phyloP scores from a whole-genome alignment of 1,140 invertebrate species.

The Danaus melanippus region DNA sequence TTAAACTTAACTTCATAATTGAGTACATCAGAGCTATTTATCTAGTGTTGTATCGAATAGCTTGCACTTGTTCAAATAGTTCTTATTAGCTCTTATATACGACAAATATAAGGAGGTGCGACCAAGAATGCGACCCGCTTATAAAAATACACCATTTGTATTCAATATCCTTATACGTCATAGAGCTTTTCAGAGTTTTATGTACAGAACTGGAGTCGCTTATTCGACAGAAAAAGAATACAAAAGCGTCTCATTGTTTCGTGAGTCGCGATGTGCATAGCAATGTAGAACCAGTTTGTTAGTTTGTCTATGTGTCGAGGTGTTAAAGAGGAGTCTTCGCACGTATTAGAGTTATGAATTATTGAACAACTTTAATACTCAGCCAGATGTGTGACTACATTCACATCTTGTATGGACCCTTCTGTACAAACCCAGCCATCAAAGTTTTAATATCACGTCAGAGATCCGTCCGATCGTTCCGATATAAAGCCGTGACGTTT shows the following conservation, averaged over 20 bases:
- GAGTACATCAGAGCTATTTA: too few species aligned
- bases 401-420: too few species aligned
- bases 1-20: too few species aligned
- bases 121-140: conserved; percentile 8
- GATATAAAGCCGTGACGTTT: too few species aligned
- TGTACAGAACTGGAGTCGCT: conserved; percentile 13
- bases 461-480: too few species aligned
- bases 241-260: conserved; percentile 26
- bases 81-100: conserved; percentile 15
- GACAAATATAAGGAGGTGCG: conserved; percentile 5
- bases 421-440: too few species aligned
- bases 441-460: too few species aligned
- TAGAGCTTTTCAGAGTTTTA: conserved; percentile 13
- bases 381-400: too few species aligned
- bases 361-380: conserved; percentile 35
- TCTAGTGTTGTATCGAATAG: too few species aligned
- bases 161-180: conserved; percentile 14
- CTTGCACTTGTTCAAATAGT: conserved; percentile 15
- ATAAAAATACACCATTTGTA: conserved; percentile 1
- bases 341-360: conserved; percentile 60
- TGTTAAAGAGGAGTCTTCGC: conserved; percentile 56
- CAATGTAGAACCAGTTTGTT: conserved; percentile 39
- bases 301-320: conserved; percentile 48
- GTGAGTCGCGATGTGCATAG: conserved; percentile 39
- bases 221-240: conserved; percentile 16